Evolutionary conservation across 2,113 vertebrate genomes (phyloP).

Genomic region (Anseranas semipalmata): DNA sequence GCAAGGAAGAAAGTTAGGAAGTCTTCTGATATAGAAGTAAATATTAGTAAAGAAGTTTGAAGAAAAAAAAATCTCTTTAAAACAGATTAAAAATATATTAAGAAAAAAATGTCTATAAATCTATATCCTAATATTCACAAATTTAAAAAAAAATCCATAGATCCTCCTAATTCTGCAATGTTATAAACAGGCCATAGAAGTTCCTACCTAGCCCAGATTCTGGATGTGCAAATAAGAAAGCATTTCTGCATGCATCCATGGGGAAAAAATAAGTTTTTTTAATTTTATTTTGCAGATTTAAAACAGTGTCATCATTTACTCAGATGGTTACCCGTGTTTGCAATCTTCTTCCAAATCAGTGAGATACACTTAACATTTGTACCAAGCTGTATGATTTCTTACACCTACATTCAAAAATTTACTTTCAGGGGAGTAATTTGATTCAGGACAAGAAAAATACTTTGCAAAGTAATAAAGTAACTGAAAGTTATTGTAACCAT

Average conservation of each 20-base stretch:
- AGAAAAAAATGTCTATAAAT: not conserved
- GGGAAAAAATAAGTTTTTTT: not conserved
- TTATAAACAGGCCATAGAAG: not conserved
- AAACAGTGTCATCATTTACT: not conserved
- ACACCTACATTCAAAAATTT: not conserved
- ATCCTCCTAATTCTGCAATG: not conserved
- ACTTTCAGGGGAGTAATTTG: not conserved
- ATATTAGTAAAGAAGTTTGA: not conserved
- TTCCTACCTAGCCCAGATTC: not conserved
- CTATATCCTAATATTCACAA: not conserved
- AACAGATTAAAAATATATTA: not conserved
- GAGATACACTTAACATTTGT: not conserved
- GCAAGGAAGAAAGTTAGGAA: not conserved
- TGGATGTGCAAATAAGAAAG: not conserved
- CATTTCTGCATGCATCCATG: not conserved
- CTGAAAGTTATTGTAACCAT: not conserved
- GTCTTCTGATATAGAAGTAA: not conserved
- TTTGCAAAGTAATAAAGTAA: not conserved
- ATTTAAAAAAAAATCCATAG: not conserved
- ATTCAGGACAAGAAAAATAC: not conserved
- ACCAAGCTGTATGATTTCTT: not conserved
- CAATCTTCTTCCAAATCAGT: not conserved
- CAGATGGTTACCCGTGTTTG: not conserved
- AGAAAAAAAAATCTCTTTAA: not conserved
- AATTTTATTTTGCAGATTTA: not conserved